Percentiles rank a stretch among this genome's conserved stretches.
These are phyloP conservation scores for Sebastes fasciatus DNA, from an alignment of 2,113 vertebrate genomes.

Conservation along the genomic window DNA sequence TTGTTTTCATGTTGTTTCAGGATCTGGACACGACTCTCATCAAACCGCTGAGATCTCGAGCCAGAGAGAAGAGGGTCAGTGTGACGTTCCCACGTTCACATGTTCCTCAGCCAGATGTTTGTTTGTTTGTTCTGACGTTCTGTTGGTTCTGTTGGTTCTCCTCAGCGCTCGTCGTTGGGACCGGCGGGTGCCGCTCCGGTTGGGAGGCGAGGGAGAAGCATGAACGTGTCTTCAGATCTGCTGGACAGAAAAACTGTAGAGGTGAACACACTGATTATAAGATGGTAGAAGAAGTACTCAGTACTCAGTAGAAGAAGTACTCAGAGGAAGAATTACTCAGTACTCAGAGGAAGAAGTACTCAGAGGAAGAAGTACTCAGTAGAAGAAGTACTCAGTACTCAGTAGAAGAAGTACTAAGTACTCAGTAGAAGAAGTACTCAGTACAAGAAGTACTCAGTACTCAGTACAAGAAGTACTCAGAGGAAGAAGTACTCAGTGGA, in stretches of 20 bases:
- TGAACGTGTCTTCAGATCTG: constrained; percentile 71
- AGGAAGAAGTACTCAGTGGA: too few species aligned
- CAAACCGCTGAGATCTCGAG: constrained; percentile 81
- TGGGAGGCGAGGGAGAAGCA: constrained; percentile 54
- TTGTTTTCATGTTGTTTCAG: constrained; percentile 49
- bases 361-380: too few species aligned
- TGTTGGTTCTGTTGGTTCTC: background rate
- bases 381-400: too few species aligned
- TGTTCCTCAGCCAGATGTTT: background rate
- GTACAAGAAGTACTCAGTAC: too few species aligned
- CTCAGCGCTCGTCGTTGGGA: constrained; percentile 83
- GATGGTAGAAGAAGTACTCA: background rate
- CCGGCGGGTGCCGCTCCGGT: background rate
- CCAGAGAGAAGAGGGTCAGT: constrained; percentile 81
- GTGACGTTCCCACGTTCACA: background rate
- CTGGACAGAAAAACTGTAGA: constrained; percentile 62
- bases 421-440: too few species aligned
- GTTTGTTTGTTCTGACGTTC: background rate
- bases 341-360: too few species aligned
- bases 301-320: too few species aligned
- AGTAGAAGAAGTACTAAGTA: too few species aligned
- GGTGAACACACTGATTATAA: constrained; percentile 52
- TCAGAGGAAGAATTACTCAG: too few species aligned
- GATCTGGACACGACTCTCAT: constrained; percentile 75
- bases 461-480: too few species aligned